A percentile compares a stretch with the other conserved stretches of the same genome.
phyloP scores from a whole-genome alignment of 2,113 vertebrate genomes.

The Alaudala cheleensis region DNA sequence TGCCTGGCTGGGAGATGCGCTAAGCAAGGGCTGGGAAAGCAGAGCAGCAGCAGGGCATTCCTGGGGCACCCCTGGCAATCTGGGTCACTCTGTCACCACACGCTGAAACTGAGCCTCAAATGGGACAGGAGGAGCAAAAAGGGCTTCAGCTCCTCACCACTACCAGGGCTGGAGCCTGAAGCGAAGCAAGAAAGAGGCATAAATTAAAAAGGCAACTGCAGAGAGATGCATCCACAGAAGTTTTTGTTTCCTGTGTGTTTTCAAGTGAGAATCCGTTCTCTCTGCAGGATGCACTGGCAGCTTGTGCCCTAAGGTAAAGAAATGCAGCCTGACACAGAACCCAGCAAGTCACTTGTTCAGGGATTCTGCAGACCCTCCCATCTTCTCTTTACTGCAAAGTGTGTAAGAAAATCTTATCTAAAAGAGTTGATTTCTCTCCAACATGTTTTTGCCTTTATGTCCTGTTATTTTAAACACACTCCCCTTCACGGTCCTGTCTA shows the following conservation, averaged over 20 bases:
- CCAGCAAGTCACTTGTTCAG: neutral
- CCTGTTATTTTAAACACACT: neutral
- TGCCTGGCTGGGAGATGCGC: neutral
- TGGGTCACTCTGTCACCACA: neutral
- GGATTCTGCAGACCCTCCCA: neutral
- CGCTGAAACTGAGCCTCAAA: neutral
- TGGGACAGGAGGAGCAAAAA: neutral
- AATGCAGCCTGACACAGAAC: neutral
- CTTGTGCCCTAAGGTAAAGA: slow-evolving; percentile 12
- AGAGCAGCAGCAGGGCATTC: neutral
- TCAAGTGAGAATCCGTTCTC: neutral
- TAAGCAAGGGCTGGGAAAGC: neutral
- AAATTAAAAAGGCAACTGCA: slow-evolving; percentile 16
- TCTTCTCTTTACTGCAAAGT: neutral
- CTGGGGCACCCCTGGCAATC: neutral
- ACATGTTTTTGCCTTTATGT: neutral
- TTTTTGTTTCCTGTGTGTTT: slow-evolving; percentile 8
- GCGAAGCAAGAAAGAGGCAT: neutral
- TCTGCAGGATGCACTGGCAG: neutral
- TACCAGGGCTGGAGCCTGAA: neutral
- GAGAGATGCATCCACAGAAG: neutral
- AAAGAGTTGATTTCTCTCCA: neutral
- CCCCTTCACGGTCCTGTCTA: neutral
- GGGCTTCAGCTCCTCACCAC: neutral
- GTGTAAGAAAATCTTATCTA: neutral